These are phyloP conservation scores for Mycalesis mineus DNA, from an alignment of 2,888 invertebrate genomes.

Conservation along the genomic window DNA sequence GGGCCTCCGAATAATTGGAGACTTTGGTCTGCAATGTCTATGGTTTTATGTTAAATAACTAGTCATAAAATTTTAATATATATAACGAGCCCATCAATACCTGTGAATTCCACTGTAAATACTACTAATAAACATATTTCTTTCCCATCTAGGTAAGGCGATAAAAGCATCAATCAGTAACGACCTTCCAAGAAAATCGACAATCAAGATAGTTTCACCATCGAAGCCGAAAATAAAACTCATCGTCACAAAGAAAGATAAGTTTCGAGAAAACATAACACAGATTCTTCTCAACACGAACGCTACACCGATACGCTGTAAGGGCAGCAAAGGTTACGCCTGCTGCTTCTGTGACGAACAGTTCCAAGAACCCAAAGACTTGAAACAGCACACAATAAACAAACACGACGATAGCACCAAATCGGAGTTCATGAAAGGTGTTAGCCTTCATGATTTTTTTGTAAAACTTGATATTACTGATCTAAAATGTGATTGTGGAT, in stretches of 20 bases:
- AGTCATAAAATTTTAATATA: no score
- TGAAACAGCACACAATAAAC: constrained; percentile 47
- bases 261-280: constrained; percentile 54
- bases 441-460: constrained; percentile 25
- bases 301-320: constrained; percentile 53
- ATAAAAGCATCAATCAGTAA: background rate
- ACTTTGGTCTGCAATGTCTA: no score
- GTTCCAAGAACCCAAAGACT: constrained; percentile 44
- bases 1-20: no score
- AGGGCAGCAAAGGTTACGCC: constrained; percentile 44
- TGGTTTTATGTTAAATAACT: no score
- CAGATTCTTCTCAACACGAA: constrained; percentile 45
- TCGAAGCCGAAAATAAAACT: background rate
- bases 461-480: constrained; percentile 36
- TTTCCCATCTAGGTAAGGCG: background rate
- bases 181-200: background rate
- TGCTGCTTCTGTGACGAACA: constrained; percentile 57
- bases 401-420: constrained; percentile 41
- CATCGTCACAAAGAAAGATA: constrained; percentile 34
- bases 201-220: constrained; percentile 27
- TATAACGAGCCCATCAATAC: no score
- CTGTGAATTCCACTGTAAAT: no score
- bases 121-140: background rate
- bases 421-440: constrained; percentile 40
- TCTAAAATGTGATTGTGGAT: constrained; percentile 28